Evolutionary conservation across 2,113 vertebrate species (phyloP).

Genomic region (Oophaga pumilio): DNA sequence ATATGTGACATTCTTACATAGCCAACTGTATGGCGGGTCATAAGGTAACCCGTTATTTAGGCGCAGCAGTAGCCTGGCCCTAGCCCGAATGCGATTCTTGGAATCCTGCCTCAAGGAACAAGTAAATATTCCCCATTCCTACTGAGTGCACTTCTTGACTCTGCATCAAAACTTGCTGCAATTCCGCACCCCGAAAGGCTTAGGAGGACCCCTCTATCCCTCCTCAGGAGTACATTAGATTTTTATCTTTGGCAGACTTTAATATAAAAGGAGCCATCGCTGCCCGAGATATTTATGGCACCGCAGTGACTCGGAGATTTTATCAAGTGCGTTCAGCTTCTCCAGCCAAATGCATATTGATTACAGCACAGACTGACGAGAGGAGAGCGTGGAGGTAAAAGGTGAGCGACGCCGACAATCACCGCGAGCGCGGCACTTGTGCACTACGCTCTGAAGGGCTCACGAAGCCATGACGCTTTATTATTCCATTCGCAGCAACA

Average conservation of each 20-base stretch:
- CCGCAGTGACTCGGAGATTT: slow-evolving; percentile 50
- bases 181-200: too few species aligned
- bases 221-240: background rate
- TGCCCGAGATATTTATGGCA: slow-evolving; percentile 40
- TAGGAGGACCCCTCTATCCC: background rate
- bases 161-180: too few species aligned
- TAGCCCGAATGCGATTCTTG: too few species aligned
- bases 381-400: background rate
- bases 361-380: background rate
- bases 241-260: slow-evolving; percentile 2
- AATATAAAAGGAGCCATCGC: slow-evolving; percentile 17
- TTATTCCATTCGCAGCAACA: background rate
- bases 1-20: too few species aligned
- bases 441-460: background rate
- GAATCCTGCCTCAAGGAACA: too few species aligned
- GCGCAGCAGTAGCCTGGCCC: too few species aligned
- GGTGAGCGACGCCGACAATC: background rate
- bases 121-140: too few species aligned
- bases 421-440: background rate
- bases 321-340: slow-evolving; percentile 40
- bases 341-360: slow-evolving; percentile 39
- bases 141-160: too few species aligned
- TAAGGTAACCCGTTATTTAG: too few species aligned
- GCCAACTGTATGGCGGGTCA: too few species aligned
- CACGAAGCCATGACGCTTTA: background rate